phyloP scores from a whole-genome alignment of 2,113 vertebrate species.

The Oryctolagus cuniculus region mOryCun1.1 NC_091439.1:29738501-29739000 shows the following conservation, averaged over 20 bases:
- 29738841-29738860: no score
- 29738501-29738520: not conserved
- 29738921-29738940: no score
- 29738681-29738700: not conserved
- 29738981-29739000: no score
- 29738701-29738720: not conserved
- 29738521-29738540: not conserved
- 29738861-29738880: not conserved
- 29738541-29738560: constrained; percentile 14
- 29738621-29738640: not conserved
- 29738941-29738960: no score
- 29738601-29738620: not conserved
- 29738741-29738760: not conserved
- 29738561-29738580: constrained; percentile 37
- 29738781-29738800: not conserved
- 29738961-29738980: no score
- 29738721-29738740: not conserved
- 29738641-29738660: not conserved
- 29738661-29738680: not conserved
- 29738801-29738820: no score
- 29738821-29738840: no score
- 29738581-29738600: not conserved
- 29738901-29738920: no score
- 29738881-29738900: no score
- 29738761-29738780: not conserved